Evolutionary conservation across 2,113 vertebrate species (phyloP), one percentile per base, ranked within the genome.

Genomic region (Corythoichthys haematopterus): DNA sequence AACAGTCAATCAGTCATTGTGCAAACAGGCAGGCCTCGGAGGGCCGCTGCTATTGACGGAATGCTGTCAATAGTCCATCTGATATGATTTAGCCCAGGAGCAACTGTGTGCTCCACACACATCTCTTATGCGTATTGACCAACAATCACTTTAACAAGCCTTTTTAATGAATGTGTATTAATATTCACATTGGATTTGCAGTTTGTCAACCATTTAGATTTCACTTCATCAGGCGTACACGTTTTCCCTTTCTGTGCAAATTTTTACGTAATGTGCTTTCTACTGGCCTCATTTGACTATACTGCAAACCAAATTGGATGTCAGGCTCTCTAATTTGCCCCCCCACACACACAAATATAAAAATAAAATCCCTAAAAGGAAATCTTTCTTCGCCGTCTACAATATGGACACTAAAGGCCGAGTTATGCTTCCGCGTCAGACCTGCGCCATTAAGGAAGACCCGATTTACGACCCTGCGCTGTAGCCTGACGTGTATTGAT

Each of bases 1-100:
- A 94, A 89, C 91, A 95, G 95, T 98, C 95, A 95, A 94, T 97
- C 94, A 95, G 93, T 89, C 92, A 89, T 88, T 91, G 92, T 93
- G 93, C 93, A 93, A 95, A 94, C 93, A 93, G 91, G 89, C 87
- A 85, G 90, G 90, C 93, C 92, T 94, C 95, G 88, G 72, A 76
- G 94, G 92, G 91, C 87, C 90, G 50, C 78, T 55, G 84, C 90
- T 94, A 94, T 96, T 93, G 95, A 97, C 93, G 92, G 90, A 84
- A 88, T 83, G 83, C 81, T 93, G 94, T 94, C 95, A 88, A 97
- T 98, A 95, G 77, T 87, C 91, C 91, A 93, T 93, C 89, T 92
- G 91, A 92, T 82, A 89, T 90, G 90, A 92, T 94, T 92, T 92
- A 91, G 91, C 80, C 88, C 84, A 77, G 78, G 85, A 92, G 88